phyloP scores from a whole-genome alignment of 2,888 invertebrate species.

The Mimas tiliae region DNA sequence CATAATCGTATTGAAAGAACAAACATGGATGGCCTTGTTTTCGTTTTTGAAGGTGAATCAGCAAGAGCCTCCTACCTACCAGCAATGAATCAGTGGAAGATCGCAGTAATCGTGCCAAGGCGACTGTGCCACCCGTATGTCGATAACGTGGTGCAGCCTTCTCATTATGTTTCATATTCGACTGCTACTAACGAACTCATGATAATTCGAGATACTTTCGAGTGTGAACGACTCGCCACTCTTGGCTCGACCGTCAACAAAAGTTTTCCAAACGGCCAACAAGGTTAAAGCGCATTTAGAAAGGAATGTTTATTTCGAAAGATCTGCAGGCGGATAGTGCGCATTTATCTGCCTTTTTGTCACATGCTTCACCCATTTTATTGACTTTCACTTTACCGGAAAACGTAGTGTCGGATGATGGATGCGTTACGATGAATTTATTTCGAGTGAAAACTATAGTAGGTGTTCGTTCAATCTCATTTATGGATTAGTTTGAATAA shows the following conservation, averaged over 20 bases:
- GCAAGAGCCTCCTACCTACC: conserved; percentile 48
- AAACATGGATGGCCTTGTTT: conserved; percentile 66
- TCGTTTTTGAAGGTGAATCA: conserved; percentile 48
- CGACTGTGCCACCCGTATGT: conserved; percentile 69
- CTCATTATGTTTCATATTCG: conserved; percentile 32
- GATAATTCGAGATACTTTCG: conserved; percentile 36
- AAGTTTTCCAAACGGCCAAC: conserved; percentile 24
- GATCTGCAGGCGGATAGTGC: conserved; percentile 10
- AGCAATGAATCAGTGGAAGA: conserved; percentile 58
- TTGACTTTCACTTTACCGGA: conserved; percentile 39
- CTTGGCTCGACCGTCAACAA: conserved; percentile 10
- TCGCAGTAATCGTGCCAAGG: conserved; percentile 72
- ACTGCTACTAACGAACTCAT: conserved; percentile 5
- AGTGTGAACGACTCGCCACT: conserved; percentile 26
- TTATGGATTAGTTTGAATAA: conserved; percentile 28
- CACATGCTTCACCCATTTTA: conserved; percentile 31
- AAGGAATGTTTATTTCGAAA: conserved; percentile 29
- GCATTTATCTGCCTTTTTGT: conserved; percentile 33
- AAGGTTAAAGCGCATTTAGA: conserved; percentile 26
- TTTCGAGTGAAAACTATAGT: conserved; percentile 30
- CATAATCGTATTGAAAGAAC: conserved; percentile 48
- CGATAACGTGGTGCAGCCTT: conserved; percentile 70
- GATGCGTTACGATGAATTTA: too few relatives aligned
- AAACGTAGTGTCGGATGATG: conserved; percentile 20
- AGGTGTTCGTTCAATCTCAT: conserved; percentile 27